phyloP scores from a whole-genome alignment of 2,113 vertebrate species.

The Caloenas nicobarica region DNA sequence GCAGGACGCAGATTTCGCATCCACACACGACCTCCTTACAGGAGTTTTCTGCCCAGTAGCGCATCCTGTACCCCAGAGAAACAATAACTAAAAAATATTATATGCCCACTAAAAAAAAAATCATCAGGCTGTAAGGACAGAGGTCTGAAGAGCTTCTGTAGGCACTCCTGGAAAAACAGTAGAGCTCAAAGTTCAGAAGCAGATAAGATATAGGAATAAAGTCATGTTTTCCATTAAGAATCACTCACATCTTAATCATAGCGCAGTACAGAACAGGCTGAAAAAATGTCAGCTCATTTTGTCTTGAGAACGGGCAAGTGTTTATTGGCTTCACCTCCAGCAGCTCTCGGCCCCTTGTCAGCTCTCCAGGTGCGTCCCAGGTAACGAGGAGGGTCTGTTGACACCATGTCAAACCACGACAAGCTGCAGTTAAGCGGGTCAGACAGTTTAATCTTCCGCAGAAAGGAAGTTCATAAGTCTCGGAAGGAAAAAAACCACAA shows the following conservation, averaged over 20 bases:
- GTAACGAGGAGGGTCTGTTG: not conserved
- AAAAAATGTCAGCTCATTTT: not conserved
- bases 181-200: not conserved
- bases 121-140: not conserved
- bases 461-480: constrained; percentile 14
- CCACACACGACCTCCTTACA: too few species aligned
- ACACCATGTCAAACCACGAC: not conserved
- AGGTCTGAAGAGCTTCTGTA: not conserved
- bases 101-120: not conserved
- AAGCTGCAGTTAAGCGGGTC: not conserved
- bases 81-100: not conserved
- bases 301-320: not conserved
- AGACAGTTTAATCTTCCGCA: constrained; percentile 21
- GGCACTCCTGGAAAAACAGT: not conserved
- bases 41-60: not conserved
- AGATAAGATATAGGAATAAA: not conserved
- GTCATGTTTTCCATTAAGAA: not conserved
- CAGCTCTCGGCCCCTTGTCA: not conserved
- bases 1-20: too few species aligned
- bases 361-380: not conserved
- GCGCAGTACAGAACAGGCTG: not conserved
- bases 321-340: not conserved
- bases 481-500: constrained; percentile 16
- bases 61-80: not conserved
- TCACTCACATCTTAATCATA: not conserved